phyloP scores from a whole-genome alignment of 2,888 invertebrate genomes.

The Barypeithes pellucidus region DNA sequence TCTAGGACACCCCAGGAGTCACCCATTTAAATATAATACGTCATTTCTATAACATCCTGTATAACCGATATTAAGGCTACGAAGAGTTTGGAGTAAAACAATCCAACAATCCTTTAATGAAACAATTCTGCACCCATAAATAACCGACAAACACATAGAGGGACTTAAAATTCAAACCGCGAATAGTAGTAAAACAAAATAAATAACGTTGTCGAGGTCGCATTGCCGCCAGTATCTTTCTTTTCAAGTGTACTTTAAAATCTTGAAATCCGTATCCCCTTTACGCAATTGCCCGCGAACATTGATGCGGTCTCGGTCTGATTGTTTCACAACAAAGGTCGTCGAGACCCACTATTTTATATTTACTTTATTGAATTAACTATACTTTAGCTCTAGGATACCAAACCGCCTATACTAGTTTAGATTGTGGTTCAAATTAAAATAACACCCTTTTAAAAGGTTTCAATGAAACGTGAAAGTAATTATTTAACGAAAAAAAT shows the following conservation, averaged over 20 bases:
- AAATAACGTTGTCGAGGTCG: neutral
- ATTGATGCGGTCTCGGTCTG: conserved; percentile 62
- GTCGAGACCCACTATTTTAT: conserved; percentile 49
- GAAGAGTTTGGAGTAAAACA: too few species aligned
- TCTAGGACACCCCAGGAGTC: too few species aligned
- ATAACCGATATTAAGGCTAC: too few species aligned
- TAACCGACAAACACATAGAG: too few species aligned
- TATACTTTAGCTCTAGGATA: conserved; percentile 29
- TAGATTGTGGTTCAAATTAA: neutral
- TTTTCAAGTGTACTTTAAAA: conserved; percentile 20
- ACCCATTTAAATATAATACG: too few species aligned
- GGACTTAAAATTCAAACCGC: too few species aligned
- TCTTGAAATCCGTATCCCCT: conserved; percentile 58
- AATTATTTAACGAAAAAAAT: too few species aligned
- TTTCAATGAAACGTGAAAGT: too few species aligned
- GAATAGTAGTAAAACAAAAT: neutral
- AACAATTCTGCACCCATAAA: too few species aligned
- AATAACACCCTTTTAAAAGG: neutral
- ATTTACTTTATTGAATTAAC: conserved; percentile 29
- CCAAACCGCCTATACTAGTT: neutral
- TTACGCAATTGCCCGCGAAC: conserved; percentile 58
- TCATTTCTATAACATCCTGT: too few species aligned
- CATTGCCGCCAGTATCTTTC: conserved; percentile 11
- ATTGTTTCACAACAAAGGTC: conserved; percentile 58
- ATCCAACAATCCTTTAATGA: too few species aligned